A percentile compares a stretch with the other conserved stretches of the same genome.
phyloP scores from a whole-genome alignment of 2,113 vertebrate species.

The Pipa parva region DNA sequence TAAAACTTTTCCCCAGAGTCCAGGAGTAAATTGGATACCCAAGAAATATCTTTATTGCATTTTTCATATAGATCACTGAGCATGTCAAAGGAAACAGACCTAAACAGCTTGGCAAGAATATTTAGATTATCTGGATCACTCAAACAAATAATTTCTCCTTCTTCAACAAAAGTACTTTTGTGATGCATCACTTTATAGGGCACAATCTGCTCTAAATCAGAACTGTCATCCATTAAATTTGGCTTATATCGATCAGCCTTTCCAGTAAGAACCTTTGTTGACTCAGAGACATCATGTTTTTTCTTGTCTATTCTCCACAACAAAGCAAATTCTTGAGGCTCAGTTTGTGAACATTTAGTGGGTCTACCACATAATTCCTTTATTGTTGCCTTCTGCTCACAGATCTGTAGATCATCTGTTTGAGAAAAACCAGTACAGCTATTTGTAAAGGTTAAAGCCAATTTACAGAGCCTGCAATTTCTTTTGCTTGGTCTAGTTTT shows the following conservation, averaged over 20 bases:
- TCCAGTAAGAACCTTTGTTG: slow-evolving; percentile 61
- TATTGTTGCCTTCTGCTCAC: slow-evolving; percentile 22
- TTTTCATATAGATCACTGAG: slow-evolving; percentile 91
- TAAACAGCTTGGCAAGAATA: slow-evolving; percentile 83
- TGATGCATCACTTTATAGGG: slow-evolving; percentile 80
- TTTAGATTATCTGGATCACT: slow-evolving; percentile 72
- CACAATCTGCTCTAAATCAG: slow-evolving; percentile 61
- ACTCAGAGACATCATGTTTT: slow-evolving; percentile 53
- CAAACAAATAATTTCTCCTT: slow-evolving; percentile 68
- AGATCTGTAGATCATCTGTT: slow-evolving; percentile 19
- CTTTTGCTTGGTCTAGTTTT: slow-evolving; percentile 60
- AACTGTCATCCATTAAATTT: slow-evolving; percentile 47
- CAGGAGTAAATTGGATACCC: slow-evolving; percentile 87
- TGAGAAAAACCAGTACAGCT: slow-evolving; percentile 49
- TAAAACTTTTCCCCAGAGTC: slow-evolving; percentile 83
- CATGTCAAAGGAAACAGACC: slow-evolving; percentile 77
- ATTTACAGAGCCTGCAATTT: slow-evolving; percentile 66
- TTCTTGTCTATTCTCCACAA: slow-evolving; percentile 81
- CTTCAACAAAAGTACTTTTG: slow-evolving; percentile 87
- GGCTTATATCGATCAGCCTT: slow-evolving; percentile 70
- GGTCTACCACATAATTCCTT: background rate
- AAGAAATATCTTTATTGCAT: slow-evolving; percentile 89
- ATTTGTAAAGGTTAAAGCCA: slow-evolving; percentile 75
- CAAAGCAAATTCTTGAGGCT: slow-evolving; percentile 82
- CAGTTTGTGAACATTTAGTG: slow-evolving; percentile 70